phyloP scores from a whole-genome alignment of 2,113 vertebrate species.

The Taurulus bubalis region DNA sequence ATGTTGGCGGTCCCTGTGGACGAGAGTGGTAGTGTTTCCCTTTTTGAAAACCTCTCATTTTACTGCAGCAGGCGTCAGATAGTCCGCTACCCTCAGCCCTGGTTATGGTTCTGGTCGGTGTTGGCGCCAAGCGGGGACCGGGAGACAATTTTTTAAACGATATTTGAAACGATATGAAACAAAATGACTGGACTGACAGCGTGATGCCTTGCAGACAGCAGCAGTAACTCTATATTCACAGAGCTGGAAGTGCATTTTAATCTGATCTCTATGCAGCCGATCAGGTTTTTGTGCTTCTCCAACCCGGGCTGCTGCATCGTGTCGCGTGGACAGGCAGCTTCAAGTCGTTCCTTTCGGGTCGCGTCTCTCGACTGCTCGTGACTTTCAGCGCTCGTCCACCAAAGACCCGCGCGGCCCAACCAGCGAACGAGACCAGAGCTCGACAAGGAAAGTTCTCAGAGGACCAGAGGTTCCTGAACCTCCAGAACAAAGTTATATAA shows the following conservation, averaged over 20 bases:
- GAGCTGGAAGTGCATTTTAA: not conserved
- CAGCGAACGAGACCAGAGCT: not conserved
- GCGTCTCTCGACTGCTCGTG: not conserved
- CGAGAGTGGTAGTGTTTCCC: no score
- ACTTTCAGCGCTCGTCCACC: constrained; percentile 1
- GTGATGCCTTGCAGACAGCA: not conserved
- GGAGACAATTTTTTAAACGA: not conserved
- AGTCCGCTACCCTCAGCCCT: no score
- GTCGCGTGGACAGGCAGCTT: not conserved
- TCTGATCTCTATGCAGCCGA: not conserved
- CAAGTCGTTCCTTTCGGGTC: not conserved
- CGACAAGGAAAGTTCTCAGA: not conserved
- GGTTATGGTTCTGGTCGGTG: no score
- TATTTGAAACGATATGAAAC: not conserved
- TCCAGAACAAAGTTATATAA: constrained; percentile 9
- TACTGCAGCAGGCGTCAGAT: not conserved
- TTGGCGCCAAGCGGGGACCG: no score
- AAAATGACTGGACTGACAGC: not conserved
- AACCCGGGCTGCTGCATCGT: not conserved
- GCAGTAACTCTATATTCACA: not conserved
- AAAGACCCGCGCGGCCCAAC: not conserved
- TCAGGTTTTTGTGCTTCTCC: not conserved
- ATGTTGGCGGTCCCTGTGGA: not conserved
- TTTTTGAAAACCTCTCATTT: not conserved
- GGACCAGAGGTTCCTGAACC: not conserved